Conservation (phyloP, 2,797 vertebrate genomes). For the Oophaga sylvatica region DNA sequence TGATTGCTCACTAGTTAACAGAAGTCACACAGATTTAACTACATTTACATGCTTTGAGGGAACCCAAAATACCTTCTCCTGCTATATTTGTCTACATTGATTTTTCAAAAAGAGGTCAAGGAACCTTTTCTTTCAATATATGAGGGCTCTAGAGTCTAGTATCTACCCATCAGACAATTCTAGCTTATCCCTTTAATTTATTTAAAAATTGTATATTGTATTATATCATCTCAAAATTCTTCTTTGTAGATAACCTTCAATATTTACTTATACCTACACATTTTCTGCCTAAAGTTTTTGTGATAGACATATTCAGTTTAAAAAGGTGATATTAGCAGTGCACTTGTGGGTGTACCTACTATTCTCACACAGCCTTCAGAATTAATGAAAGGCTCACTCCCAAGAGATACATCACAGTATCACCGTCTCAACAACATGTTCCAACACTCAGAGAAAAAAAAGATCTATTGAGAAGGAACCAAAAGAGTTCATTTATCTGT, state of each 20-base stretch:
- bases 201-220: neutral
- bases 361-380: neutral
- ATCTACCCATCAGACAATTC: too few relatives aligned
- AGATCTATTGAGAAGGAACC: neutral
- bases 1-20: too few relatives aligned
- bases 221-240: neutral
- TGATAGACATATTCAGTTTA: neutral
- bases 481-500: neutral
- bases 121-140: too few relatives aligned
- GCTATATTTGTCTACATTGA: too few relatives aligned
- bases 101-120: too few relatives aligned
- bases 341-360: neutral
- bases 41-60: too few relatives aligned
- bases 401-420: neutral
- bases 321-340: neutral
- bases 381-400: slow-evolving; percentile 5
- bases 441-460: neutral
- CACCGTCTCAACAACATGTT: neutral
- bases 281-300: neutral
- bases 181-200: neutral
- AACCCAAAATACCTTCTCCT: too few relatives aligned
- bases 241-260: too few relatives aligned
- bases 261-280: neutral
- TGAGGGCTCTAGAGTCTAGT: too few relatives aligned
- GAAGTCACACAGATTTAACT: too few relatives aligned